Conservation (phyloP, 2,888 invertebrate species). For the Cartodere bifasciata region DNA sequence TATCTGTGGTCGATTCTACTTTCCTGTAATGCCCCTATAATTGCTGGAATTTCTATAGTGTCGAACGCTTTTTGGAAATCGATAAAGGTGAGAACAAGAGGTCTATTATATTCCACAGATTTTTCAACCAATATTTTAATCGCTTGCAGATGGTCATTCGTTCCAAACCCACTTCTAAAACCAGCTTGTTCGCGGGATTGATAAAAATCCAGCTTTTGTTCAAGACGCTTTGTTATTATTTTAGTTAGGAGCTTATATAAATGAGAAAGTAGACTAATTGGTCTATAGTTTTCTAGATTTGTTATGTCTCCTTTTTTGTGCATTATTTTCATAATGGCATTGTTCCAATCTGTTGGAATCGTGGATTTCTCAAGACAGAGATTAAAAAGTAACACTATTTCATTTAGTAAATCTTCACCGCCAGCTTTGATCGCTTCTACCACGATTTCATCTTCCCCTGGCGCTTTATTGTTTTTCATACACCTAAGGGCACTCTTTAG, state of each 20-base stretch:
- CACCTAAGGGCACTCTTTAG: conserved; percentile 1
- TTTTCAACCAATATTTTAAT: conserved; percentile 14
- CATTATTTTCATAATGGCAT: conserved; percentile 8
- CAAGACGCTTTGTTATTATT: conserved; percentile 14
- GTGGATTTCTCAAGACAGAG: conserved; percentile 4
- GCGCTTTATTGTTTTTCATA: conserved; percentile 5
- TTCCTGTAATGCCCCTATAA: conserved; percentile 6
- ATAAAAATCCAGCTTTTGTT: conserved; percentile 13
- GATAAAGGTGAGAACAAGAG: conserved; percentile 4
- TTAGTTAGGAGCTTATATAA: conserved; percentile 13
- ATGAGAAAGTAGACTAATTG: conserved; percentile 10
- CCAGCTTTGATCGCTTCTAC: conserved; percentile 6
- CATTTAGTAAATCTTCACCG: not conserved
- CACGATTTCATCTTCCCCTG: conserved; percentile 8
- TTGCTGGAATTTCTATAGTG: conserved; percentile 4
- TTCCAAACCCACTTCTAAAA: conserved; percentile 11
- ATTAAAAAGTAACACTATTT: conserved; percentile 4
- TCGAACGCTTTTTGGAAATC: conserved; percentile 7
- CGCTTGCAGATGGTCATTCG: conserved; percentile 14
- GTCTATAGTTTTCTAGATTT: conserved; percentile 11
- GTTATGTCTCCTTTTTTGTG: conserved; percentile 11
- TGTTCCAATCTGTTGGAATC: conserved; percentile 9
- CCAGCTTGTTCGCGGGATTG: conserved; percentile 15
- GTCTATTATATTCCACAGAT: conserved; percentile 11
- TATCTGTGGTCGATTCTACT: conserved; percentile 5